Evolutionary conservation across 2,113 vertebrate species (phyloP).

Genomic region (Pseudolaguvia tuberculata): DNA sequence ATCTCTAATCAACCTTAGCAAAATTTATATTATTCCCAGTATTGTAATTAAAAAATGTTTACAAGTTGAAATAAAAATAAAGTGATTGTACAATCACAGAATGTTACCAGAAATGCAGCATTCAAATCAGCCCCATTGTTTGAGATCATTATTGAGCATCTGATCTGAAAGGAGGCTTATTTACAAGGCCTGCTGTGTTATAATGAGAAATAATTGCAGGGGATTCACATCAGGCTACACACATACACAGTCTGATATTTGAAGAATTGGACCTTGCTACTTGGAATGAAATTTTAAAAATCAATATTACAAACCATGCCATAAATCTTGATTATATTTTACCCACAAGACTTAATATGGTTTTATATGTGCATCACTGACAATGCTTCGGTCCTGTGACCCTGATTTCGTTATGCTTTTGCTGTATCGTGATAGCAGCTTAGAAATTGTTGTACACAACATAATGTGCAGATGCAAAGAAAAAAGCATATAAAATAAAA

Average conservation of each 20-base stretch:
- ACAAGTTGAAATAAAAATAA: no score
- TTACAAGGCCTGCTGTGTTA: neutral
- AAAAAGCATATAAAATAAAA: no score
- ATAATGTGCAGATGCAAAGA: no score
- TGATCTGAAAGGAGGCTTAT: neutral
- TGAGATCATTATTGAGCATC: neutral
- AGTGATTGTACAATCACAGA: no score
- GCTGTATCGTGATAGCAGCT: no score
- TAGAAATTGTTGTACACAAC: no score
- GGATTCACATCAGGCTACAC: conserved; percentile 15
- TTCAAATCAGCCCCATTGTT: neutral
- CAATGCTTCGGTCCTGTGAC: no score
- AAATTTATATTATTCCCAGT: no score
- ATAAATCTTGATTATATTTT: conserved; percentile 13
- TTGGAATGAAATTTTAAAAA: conserved; percentile 27
- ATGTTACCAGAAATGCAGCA: neutral
- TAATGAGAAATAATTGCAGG: conserved; percentile 26
- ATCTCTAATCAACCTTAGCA: no score
- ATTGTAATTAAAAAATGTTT: no score
- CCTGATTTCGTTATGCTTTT: no score
- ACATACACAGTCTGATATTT: conserved; percentile 6
- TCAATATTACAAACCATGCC: conserved; percentile 25
- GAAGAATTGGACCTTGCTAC: neutral
- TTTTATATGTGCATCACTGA: neutral
- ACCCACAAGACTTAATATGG: neutral